A percentile compares a stretch with the other conserved stretches of the same genome.
phyloP scores from a whole-genome alignment of 2,797 vertebrate genomes.

The Eidolon dupreanum region DNA sequence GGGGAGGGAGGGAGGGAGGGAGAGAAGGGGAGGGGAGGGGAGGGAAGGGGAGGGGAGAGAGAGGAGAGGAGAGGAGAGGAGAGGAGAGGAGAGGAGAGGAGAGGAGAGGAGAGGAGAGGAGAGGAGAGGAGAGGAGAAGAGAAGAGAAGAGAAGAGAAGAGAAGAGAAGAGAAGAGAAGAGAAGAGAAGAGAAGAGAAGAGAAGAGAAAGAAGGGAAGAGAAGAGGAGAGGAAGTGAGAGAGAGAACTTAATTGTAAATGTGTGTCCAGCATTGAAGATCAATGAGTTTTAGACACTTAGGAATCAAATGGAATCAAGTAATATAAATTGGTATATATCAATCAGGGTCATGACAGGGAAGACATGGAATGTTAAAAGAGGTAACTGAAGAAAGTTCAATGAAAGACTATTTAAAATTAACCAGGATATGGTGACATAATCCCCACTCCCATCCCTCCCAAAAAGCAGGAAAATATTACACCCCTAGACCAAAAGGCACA shows the following conservation, averaged over 20 bases:
- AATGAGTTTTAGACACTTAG: background rate
- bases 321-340: background rate
- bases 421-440: background rate
- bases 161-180: too few relatives aligned
- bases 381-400: background rate
- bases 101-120: too few relatives aligned
- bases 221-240: too few relatives aligned
- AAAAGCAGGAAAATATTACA: background rate
- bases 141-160: too few relatives aligned
- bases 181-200: too few relatives aligned
- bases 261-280: background rate
- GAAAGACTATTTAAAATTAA: background rate
- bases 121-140: too few relatives aligned
- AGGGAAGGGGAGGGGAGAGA: too few relatives aligned
- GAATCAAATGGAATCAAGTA: background rate
- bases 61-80: too few relatives aligned
- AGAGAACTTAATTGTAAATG: background rate
- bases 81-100: too few relatives aligned
- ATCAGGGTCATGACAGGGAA: background rate
- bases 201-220: too few relatives aligned
- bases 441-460: background rate
- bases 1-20: background rate
- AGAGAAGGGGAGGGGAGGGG: background rate
- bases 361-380: background rate
- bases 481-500: background rate